Conservation (phyloP, 2,113 vertebrate genomes). For the Apodemus sylvaticus region DNA sequence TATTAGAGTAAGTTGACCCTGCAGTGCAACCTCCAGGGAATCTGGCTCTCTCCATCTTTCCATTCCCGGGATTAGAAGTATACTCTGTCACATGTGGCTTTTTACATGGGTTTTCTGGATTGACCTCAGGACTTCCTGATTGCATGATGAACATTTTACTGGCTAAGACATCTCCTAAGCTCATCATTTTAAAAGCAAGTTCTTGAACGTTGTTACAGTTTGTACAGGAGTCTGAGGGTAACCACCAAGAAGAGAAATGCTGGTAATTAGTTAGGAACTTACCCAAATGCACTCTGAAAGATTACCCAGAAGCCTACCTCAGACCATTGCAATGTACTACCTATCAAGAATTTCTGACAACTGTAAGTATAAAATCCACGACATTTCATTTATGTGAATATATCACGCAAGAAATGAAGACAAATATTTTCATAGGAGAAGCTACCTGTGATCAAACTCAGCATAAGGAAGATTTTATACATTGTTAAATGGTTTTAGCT, state of each 20-base stretch:
- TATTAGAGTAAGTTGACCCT: background rate
- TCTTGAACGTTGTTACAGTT: background rate
- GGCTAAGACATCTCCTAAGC: too few relatives aligned
- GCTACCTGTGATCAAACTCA: background rate
- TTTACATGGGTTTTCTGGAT: background rate
- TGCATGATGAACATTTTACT: background rate
- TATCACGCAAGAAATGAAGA: background rate
- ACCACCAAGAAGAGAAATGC: background rate
- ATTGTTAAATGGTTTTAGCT: background rate
- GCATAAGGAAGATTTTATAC: background rate
- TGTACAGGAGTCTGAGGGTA: background rate
- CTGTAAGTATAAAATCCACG: background rate
- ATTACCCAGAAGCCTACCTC: background rate
- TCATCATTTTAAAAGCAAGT: background rate
- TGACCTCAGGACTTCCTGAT: background rate
- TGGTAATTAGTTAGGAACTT: background rate
- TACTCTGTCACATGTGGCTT: background rate
- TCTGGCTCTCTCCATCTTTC: background rate
- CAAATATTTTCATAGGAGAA: background rate
- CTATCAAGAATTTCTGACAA: background rate
- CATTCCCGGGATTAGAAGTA: too few relatives aligned
- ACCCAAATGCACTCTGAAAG: background rate
- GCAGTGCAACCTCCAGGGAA: background rate
- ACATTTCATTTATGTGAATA: background rate
- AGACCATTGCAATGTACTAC: background rate